Evolutionary conservation across 1,140 invertebrate species (phyloP).

Genomic region (Meteorus sp.): DNA sequence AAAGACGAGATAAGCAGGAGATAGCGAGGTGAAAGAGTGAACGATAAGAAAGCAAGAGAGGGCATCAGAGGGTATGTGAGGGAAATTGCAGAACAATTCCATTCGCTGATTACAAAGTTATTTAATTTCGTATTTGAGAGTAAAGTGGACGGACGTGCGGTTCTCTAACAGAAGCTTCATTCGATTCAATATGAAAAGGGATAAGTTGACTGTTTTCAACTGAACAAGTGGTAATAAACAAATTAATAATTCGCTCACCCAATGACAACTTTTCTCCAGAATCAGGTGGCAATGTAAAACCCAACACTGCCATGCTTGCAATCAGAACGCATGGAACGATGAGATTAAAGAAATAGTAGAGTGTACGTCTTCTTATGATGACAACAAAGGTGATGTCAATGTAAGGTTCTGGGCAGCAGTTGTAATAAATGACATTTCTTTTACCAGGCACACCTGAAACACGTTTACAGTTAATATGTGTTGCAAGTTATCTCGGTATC

Average conservation of each 20-base stretch:
- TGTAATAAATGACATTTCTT: slow-evolving; percentile 79
- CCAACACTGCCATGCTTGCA: slow-evolving; percentile 95
- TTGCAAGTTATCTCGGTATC: slow-evolving; percentile 4
- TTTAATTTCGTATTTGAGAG: slow-evolving; percentile 13
- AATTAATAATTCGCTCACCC: slow-evolving; percentile 3
- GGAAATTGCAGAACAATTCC: too few species aligned
- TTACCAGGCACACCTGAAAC: slow-evolving; percentile 82
- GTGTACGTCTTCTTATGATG: slow-evolving; percentile 91
- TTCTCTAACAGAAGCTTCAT: background rate
- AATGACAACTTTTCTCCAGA: slow-evolving; percentile 97
- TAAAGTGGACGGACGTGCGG: background rate
- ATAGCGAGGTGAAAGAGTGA: slow-evolving; percentile 7
- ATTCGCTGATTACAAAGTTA: slow-evolving; percentile 6
- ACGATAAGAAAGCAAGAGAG: background rate
- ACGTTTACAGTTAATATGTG: slow-evolving; percentile 1
- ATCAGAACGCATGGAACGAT: slow-evolving; percentile 99
- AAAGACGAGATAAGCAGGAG: too few species aligned
- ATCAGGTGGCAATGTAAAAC: slow-evolving; percentile 96
- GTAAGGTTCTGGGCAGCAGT: slow-evolving; percentile 90
- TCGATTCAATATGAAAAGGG: too few species aligned
- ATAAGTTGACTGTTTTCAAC: background rate
- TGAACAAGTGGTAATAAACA: too few species aligned
- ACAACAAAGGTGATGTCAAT: slow-evolving; percentile 97
- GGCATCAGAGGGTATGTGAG: too few species aligned
- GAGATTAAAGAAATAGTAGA: slow-evolving; percentile 99